These are phyloP conservation scores for Ianthella basta DNA, from an alignment of 37 sponge, comb jelly and placozoan genomes.

Conservation along the genomic window DNA sequence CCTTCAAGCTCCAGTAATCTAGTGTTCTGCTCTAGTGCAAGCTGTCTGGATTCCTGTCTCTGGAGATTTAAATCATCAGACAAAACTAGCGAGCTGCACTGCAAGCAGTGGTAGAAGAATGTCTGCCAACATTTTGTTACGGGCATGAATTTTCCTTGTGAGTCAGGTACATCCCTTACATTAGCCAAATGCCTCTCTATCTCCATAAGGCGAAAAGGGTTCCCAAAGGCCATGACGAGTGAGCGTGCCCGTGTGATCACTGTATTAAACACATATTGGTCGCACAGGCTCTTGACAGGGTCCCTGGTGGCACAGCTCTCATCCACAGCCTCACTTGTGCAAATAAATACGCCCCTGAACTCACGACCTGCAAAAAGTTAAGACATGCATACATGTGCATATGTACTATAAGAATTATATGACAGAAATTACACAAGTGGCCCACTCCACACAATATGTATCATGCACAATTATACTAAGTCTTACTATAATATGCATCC, in stretches of 20 bases:
- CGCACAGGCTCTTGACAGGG: constrained; percentile 38
- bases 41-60: background rate
- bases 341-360: constrained; percentile 23
- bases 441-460: too few relatives aligned
- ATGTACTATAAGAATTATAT: too few relatives aligned
- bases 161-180: too few relatives aligned
- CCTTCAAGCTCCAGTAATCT: background rate
- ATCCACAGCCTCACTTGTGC: constrained; percentile 31
- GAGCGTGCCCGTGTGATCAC: constrained; percentile 37
- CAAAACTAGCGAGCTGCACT: background rate
- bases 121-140: constrained; percentile 2
- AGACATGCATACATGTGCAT: too few relatives aligned
- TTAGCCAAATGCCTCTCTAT: background rate
- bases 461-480: too few relatives aligned
- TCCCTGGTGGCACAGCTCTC: constrained; percentile 8
- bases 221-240: constrained; percentile 38
- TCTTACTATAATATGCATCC: too few relatives aligned
- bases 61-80: background rate
- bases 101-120: background rate
- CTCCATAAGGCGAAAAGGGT: constrained; percentile 34
- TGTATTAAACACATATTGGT: constrained; percentile 47
- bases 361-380: constrained; percentile 52
- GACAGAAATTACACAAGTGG: too few relatives aligned
- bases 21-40: background rate
- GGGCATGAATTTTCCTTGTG: too few relatives aligned